Evolutionary conservation across 37 sponge, comb jelly and placozoan genomes (phyloP).

Genomic region (Chondrilla cf. caribensis): DNA sequence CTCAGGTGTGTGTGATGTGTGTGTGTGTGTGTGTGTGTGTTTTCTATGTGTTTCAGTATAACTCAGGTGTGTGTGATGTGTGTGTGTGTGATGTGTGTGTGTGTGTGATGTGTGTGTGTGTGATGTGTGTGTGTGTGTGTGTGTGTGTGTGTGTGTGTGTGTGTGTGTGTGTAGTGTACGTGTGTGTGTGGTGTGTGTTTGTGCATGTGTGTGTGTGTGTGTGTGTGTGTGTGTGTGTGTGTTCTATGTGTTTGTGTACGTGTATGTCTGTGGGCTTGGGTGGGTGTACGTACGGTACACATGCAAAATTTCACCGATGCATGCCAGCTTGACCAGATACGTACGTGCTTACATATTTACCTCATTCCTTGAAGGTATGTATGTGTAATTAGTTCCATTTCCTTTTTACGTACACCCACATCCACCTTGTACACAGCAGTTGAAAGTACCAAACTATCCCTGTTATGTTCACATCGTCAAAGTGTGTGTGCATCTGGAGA

Average conservation of each 20-base stretch:
- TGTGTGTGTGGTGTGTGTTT: not conserved
- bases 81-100: slow-evolving; percentile 71
- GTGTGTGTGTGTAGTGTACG: not conserved
- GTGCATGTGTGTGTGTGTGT: not conserved
- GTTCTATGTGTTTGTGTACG: not conserved
- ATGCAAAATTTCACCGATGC: not conserved
- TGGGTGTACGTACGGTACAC: not conserved
- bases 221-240: slow-evolving; percentile 20
- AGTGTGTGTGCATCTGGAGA: too few species aligned
- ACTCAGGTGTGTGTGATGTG: slow-evolving; percentile 59
- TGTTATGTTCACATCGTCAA: too few species aligned
- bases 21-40: too few species aligned
- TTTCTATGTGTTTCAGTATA: slow-evolving; percentile 89
- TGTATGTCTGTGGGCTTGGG: too few species aligned
- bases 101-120: slow-evolving; percentile 69
- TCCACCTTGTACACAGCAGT: too few species aligned
- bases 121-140: too few species aligned
- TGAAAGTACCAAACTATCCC: too few species aligned
- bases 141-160: slow-evolving; percentile 9
- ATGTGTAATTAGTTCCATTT: too few species aligned
- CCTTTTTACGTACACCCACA: too few species aligned
- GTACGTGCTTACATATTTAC: not conserved
- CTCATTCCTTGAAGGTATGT: too few species aligned
- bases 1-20: slow-evolving; percentile 58
- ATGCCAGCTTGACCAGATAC: too few species aligned